Percentiles rank a stretch among this genome's conserved stretches.
phyloP scores from a whole-genome alignment of 2,113 vertebrate genomes.

The Rhagologus leucostigma region DNA sequence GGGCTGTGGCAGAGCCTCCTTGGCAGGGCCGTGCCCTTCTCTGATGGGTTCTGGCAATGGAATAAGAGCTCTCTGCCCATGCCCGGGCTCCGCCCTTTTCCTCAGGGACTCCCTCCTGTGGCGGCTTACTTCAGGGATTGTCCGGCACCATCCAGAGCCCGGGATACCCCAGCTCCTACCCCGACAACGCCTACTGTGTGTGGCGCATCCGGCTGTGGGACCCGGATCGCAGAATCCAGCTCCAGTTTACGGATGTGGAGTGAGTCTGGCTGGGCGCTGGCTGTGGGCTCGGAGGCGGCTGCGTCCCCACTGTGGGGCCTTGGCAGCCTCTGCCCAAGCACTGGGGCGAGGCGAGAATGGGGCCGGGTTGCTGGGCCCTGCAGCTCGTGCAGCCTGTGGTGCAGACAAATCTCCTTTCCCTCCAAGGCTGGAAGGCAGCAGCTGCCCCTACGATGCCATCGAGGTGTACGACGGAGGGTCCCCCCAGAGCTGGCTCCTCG shows the following conservation, averaged over 20 bases:
- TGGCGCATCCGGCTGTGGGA: background rate
- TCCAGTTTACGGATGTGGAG: background rate
- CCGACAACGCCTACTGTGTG: background rate
- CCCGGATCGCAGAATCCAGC: background rate
- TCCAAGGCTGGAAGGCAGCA: background rate
- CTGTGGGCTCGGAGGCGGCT: fast-evolving
- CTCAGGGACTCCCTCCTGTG: fast-evolving
- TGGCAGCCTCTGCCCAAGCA: fast-evolving
- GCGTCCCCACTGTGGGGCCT: fast-evolving
- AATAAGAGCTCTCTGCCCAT: background rate
- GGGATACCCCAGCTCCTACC: background rate
- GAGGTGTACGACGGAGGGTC: background rate
- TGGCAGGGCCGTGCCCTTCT: background rate
- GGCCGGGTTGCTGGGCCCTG: fast-evolving
- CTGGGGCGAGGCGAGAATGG: background rate
- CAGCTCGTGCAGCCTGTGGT: fast-evolving
- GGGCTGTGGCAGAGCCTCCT: background rate
- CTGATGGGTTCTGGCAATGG: fast-evolving
- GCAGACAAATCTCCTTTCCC: background rate
- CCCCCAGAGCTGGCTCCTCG: fast-evolving
- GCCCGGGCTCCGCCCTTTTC: background rate
- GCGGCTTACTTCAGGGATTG: background rate
- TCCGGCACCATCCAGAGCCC: background rate
- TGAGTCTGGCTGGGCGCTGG: background rate
- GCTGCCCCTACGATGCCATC: background rate